Base-by-base conservation (phyloP, 2,888 invertebrate species). In the Sussaba pulchella region DNA sequence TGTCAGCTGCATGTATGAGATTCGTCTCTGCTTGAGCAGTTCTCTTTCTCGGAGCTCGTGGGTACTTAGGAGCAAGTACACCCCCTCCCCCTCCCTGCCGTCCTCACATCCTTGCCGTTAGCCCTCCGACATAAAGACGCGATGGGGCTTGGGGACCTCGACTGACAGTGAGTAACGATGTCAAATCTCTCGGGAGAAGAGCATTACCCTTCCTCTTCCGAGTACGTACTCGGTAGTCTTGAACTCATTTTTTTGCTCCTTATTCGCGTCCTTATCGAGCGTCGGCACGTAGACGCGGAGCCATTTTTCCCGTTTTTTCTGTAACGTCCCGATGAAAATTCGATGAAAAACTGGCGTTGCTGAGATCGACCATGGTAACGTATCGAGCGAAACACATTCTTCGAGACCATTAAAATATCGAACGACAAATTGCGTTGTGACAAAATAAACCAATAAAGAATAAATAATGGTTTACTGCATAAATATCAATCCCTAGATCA, bases 81-180 rank as follows among this genome's bases (percentile, higher is more conserved):
- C 31, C 1, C 31, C 31, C 57, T 12, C 10, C 24, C 2, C 2
- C 14, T 17, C 17, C 47, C 4, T 4, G n/a, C 1, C 14, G 24
- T n/a, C n/a, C n/a, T n/a, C n/a, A n/a, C n/a, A n/a, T n/a, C n/a
- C n/a, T n/a, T n/a, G n/a, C n/a, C n/a, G n/a, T n/a, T 24, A 41
- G 10, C 24, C 14, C 8, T 31, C 45, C 36, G 52, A 54, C 67
- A 67, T 52, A 21, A 52, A 47, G 24, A 67, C 67, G 52, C 36
- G 67, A 67, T 41, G 39, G 52, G 67, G 52, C 39, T 52, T 54
- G 21, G 36, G 36, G 67, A 67, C 67, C 67, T 39, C 67, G 52
- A 67, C 39, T 12, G 67, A 67, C 67, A 67, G 50, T 67, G 67
- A 67, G 41, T 67, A 67, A 67, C 67, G 67, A 67, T 67, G 67